These are phyloP conservation scores for Steinernema carpocapsae DNA, from an alignment of 2,888 invertebrate genomes.

Conservation along the genomic window DNA sequence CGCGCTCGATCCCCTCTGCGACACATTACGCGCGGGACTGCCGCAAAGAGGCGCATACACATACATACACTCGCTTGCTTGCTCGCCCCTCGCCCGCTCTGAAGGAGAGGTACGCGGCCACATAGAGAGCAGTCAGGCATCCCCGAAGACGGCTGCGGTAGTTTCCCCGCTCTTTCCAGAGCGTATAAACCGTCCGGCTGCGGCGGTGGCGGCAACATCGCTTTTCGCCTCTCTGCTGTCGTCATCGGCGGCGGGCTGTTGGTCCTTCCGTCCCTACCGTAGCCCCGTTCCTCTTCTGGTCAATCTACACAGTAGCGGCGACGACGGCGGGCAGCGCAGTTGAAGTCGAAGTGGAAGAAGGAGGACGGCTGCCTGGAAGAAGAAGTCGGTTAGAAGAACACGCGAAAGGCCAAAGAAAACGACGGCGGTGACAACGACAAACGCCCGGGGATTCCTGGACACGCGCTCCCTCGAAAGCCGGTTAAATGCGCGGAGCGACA, in stretches of 20 bases:
- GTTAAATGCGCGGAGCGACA: not conserved
- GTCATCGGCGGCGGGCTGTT: not conserved
- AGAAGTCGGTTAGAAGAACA: not conserved
- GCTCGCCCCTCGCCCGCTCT: not conserved
- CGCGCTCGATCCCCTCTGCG: slow-evolving; percentile 13
- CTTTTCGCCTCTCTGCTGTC: no score
- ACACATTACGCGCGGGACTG: slow-evolving; percentile 24
- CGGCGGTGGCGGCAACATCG: no score
- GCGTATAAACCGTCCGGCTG: no score
- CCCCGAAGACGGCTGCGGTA: no score
- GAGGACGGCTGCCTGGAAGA: not conserved
- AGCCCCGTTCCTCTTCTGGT: no score
- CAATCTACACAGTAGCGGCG: no score
- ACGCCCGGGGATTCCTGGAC: not conserved
- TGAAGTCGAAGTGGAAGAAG: not conserved
- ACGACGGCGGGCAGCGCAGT: not conserved
- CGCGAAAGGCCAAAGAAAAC: no score
- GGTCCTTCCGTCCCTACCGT: not conserved
- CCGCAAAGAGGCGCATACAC: slow-evolving; percentile 12
- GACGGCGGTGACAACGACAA: no score
- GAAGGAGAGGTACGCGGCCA: no score
- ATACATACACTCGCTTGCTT: not conserved
- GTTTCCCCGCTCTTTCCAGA: no score
- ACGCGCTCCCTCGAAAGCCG: slow-evolving; percentile 4
- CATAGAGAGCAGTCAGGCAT: no score